These are phyloP conservation scores for Chamaea fasciata DNA, from an alignment of 2,113 vertebrate genomes.

Conservation along the genomic window DNA sequence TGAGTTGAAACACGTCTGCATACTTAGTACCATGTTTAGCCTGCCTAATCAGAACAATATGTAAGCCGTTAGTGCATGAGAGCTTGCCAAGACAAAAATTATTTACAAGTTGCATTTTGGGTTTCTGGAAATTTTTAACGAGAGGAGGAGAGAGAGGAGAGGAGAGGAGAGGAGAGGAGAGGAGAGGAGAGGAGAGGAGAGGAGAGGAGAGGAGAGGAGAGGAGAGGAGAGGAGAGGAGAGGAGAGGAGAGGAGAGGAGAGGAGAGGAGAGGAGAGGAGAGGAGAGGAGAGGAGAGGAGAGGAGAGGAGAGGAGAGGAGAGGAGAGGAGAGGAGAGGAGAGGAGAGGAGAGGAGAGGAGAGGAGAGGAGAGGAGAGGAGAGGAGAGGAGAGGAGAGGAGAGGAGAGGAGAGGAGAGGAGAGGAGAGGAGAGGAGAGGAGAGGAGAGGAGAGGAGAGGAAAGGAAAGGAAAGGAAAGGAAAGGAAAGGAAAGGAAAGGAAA, in stretches of 20 bases:
- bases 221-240: neutral
- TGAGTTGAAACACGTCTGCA: constrained; percentile 66
- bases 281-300: neutral
- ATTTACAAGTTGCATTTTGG: constrained; percentile 75
- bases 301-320: neutral
- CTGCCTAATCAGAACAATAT: constrained; percentile 71
- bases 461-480: too few relatives aligned
- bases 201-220: neutral
- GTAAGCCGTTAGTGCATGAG: constrained; percentile 63
- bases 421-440: too few relatives aligned
- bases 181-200: neutral
- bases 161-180: too few relatives aligned
- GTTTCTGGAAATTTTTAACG: constrained; percentile 57
- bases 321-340: neutral
- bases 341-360: neutral
- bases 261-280: neutral
- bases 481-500: too few relatives aligned
- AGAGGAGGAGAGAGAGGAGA: neutral
- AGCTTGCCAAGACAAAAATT: constrained; percentile 66
- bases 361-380: neutral
- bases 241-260: neutral
- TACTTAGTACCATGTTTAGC: constrained; percentile 66
- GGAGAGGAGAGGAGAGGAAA: neutral
- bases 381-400: neutral
- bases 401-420: neutral